Evolutionary conservation across 1,140 invertebrate species (phyloP).

Genomic region (Platorchestia sp.): DNA sequence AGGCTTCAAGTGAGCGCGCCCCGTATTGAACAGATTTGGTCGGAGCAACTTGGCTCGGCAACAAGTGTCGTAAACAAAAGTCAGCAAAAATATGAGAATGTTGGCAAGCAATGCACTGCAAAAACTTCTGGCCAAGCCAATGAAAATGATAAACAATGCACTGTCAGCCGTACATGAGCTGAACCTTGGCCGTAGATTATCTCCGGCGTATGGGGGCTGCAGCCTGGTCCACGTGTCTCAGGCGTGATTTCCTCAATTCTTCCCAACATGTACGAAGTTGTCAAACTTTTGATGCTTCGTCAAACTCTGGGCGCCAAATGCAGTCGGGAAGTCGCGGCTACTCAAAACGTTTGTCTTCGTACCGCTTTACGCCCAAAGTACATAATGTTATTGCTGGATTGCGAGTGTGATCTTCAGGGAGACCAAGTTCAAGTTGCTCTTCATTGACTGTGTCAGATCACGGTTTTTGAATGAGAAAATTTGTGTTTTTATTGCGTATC

Average conservation of each 20-base stretch:
- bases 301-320: not conserved
- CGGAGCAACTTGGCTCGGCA: slow-evolving; percentile 26
- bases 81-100: slow-evolving; percentile 24
- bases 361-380: not conserved
- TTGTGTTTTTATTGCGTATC: too few species aligned
- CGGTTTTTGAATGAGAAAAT: too few species aligned
- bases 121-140: slow-evolving; percentile 2
- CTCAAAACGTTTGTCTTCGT: not conserved
- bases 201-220: not conserved
- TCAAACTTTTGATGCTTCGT: not conserved
- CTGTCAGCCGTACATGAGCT: not conserved
- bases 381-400: not conserved
- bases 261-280: not conserved
- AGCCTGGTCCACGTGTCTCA: not conserved
- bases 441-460: too few species aligned
- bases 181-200: not conserved
- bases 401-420: not conserved
- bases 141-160: slow-evolving; percentile 16
- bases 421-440: not conserved
- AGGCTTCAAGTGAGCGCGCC: not conserved
- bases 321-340: not conserved
- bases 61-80: slow-evolving; percentile 48
- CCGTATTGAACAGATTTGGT: not conserved
- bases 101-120: slow-evolving; percentile 30
- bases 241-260: not conserved